These are phyloP conservation scores for Tetranychus piercei DNA, from an alignment of 2,888 invertebrate species.

Conservation along the genomic window DNA sequence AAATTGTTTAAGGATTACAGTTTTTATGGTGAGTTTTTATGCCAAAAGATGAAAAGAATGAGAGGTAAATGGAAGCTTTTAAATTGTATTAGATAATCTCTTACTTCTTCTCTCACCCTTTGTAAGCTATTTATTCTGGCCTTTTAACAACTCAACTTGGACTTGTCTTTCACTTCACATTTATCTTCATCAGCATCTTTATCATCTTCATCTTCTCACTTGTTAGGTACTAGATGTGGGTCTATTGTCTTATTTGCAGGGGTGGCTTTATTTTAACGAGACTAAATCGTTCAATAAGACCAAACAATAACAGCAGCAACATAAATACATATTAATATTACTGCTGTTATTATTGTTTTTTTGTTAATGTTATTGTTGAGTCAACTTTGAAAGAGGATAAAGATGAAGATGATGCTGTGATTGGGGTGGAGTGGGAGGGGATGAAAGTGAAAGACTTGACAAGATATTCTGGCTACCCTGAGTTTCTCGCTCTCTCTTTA, in stretches of 20 bases:
- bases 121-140: not conserved
- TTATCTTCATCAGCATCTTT: not conserved
- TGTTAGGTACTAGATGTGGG: not conserved
- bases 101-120: not conserved
- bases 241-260: not conserved
- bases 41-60: not conserved
- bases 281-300: not conserved
- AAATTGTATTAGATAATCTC: not conserved
- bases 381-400: not conserved
- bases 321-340: not conserved
- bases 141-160: not conserved
- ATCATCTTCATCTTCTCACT: not conserved
- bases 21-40: not conserved
- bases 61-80: not conserved
- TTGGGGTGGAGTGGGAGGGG: not conserved
- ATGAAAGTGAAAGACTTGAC: not conserved
- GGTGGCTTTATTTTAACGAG: not conserved
- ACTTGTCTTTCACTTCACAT: not conserved
- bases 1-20: not conserved
- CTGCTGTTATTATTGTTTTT: not conserved
- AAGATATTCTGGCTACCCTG: not conserved
- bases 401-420: not conserved
- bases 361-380: not conserved
- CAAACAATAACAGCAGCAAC: not conserved
- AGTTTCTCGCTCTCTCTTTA: not conserved